A percentile compares a stretch with the other conserved stretches of the same genome.
These are phyloP conservation scores for Drosophila pectinifera DNA, from an alignment of 1,140 invertebrate species.

Conservation along the genomic window DNA sequence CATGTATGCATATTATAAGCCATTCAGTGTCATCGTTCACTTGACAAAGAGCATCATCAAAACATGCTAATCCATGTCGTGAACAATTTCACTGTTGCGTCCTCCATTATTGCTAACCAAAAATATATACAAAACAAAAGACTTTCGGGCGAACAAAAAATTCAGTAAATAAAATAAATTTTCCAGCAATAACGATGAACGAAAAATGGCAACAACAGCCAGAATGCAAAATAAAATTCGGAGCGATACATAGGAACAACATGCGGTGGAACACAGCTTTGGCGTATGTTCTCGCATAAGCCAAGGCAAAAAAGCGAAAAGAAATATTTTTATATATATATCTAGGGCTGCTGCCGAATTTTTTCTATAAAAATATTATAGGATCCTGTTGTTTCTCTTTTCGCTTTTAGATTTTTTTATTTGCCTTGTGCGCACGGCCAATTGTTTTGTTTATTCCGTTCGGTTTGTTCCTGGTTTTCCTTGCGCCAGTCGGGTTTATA, in stretches of 20 bases:
- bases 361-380: constrained; percentile 18
- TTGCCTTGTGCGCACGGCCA: constrained; percentile 23
- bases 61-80: constrained; percentile 38
- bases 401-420: constrained; percentile 34
- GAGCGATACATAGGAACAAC: constrained; percentile 11
- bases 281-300: constrained; percentile 52
- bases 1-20: constrained; percentile 26
- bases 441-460: constrained; percentile 60
- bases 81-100: constrained; percentile 34
- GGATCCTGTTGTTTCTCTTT: constrained; percentile 9
- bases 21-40: constrained; percentile 25
- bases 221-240: constrained; percentile 7
- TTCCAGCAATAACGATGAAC: constrained; percentile 32
- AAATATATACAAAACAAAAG: constrained; percentile 37
- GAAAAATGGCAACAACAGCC: constrained; percentile 12
- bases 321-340: constrained; percentile 9
- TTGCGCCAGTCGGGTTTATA: constrained; percentile 28
- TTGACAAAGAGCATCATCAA: constrained; percentile 45
- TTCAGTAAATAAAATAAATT: constrained; percentile 27
- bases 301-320: constrained; percentile 17
- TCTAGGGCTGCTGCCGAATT: constrained; percentile 23
- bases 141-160: constrained; percentile 3
- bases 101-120: constrained; percentile 35
- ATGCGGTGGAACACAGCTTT: constrained; percentile 45
- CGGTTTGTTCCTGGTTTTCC: constrained; percentile 27